Conservation (phyloP, 1,140 invertebrate species). For the Psilanteris sp. region DNA sequence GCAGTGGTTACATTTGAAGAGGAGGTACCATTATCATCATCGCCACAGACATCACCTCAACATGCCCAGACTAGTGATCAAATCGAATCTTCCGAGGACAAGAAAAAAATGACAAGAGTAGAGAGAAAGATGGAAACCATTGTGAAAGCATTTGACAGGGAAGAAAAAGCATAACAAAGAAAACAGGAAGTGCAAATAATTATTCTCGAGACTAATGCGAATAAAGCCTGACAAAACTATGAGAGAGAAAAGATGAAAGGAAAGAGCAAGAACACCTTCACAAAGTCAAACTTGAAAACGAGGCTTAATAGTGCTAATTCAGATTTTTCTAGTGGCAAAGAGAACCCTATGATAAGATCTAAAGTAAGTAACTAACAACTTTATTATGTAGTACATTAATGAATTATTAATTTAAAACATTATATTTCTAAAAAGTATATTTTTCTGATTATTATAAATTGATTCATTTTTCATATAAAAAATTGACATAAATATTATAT, state of each 20-base stretch:
- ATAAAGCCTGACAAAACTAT: constrained; percentile 76
- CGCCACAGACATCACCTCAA: constrained; percentile 71
- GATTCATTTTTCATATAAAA: too few relatives aligned
- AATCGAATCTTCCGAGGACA: constrained; percentile 80
- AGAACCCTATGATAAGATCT: constrained; percentile 81
- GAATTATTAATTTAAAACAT: too few relatives aligned
- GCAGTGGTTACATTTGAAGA: constrained; percentile 77
- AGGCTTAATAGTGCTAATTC: constrained; percentile 87
- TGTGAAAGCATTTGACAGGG: constrained; percentile 93
- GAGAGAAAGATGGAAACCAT: constrained; percentile 98
- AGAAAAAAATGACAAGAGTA: constrained; percentile 89
- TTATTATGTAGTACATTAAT: too few relatives aligned
- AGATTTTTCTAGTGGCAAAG: constrained; percentile 85
- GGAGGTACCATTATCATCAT: constrained; percentile 67
- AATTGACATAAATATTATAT: too few relatives aligned
- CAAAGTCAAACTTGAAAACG: constrained; percentile 81
- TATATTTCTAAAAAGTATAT: too few relatives aligned
- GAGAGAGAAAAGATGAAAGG: constrained; percentile 81
- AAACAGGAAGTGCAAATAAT: constrained; percentile 85
- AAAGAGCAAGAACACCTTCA: constrained; percentile 82
- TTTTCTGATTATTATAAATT: too few relatives aligned
- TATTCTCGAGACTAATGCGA: constrained; percentile 54
- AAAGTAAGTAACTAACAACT: too few relatives aligned
- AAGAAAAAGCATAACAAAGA: constrained; percentile 89
- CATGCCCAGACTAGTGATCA: constrained; percentile 68